A percentile compares a stretch with the other conserved stretches of the same genome.
These are phyloP conservation scores for Bufo gargarizans DNA, from an alignment of 2,113 vertebrate genomes.

Conservation along the genomic window DNA sequence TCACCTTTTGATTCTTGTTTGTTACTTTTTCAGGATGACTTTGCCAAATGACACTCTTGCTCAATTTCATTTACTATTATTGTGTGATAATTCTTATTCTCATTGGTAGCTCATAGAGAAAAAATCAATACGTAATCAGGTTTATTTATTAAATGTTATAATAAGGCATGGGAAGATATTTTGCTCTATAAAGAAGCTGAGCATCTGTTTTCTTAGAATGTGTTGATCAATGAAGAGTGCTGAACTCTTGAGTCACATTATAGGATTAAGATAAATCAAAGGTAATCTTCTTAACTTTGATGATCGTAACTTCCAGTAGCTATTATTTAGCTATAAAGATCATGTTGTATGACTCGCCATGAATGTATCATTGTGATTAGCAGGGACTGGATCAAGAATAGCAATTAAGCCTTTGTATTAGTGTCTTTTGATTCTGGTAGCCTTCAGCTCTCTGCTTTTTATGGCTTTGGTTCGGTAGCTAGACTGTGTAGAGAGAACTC, in stretches of 20 bases:
- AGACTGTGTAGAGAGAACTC: not conserved
- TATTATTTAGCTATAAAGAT: conserved; percentile 39
- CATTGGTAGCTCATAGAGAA: not conserved
- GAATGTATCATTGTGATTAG: conserved; percentile 34
- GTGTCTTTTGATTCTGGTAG: not conserved
- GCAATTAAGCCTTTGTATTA: conserved; percentile 15
- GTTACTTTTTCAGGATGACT: not conserved
- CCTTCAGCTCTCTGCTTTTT: not conserved
- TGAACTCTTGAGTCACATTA: conserved; percentile 46
- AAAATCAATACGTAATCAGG: conserved; percentile 18
- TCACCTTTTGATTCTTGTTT: not conserved
- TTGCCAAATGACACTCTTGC: conserved; percentile 15
- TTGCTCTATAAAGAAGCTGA: not conserved
- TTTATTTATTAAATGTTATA: conserved; percentile 24
- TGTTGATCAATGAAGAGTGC: conserved; percentile 35
- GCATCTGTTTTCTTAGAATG: conserved; percentile 6
- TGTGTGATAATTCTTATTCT: conserved; percentile 6
- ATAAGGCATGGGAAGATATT: conserved; percentile 10
- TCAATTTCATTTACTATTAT: not conserved
- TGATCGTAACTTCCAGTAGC: conserved; percentile 14
- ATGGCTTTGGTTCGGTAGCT: not conserved
- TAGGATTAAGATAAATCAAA: conserved; percentile 48
- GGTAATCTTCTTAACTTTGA: conserved; percentile 13
- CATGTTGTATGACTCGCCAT: conserved; percentile 1
- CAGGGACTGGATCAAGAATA: not conserved